Evolutionary conservation across 2,888 invertebrate species (phyloP).

Genomic region (Cenopis cana): DNA sequence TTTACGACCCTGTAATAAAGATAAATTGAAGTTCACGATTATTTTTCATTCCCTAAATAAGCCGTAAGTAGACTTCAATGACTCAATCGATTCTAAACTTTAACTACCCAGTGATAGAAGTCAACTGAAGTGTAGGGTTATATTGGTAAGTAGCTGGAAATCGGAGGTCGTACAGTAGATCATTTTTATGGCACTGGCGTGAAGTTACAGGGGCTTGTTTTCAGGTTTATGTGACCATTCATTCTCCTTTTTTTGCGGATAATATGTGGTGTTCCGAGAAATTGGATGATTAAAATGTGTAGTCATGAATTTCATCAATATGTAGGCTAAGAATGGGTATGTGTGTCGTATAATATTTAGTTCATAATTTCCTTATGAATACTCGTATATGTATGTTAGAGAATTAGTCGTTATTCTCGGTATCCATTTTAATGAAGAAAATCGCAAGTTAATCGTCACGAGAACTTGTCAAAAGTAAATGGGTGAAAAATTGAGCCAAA

Average conservation of each 20-base stretch:
- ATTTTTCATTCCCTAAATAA: slow-evolving; percentile 2
- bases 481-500: slow-evolving; percentile 48
- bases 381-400: neutral
- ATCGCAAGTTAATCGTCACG: slow-evolving; percentile 25
- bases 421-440: slow-evolving; percentile 25
- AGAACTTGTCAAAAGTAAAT: slow-evolving; percentile 47
- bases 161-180: slow-evolving; percentile 16
- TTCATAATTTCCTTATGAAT: slow-evolving; percentile 10
- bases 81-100: neutral
- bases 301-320: neutral
- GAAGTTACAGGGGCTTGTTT: slow-evolving; percentile 28
- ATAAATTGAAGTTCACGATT: neutral
- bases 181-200: slow-evolving; percentile 39
- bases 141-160: slow-evolving; percentile 23
- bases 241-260: slow-evolving; percentile 23
- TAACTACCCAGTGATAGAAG: neutral
- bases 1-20: neutral
- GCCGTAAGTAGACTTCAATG: neutral
- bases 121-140: slow-evolving; percentile 8
- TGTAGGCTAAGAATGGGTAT: neutral
- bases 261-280: slow-evolving; percentile 23
- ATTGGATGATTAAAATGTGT: slow-evolving; percentile 27
- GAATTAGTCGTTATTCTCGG: slow-evolving; percentile 10
- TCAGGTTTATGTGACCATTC: slow-evolving; percentile 27
- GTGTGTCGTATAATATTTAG: neutral